Evolutionary conservation across 92 coral and sea anemone genomes (phyloP).

Genomic region (Nematostella vectensis): DNA sequence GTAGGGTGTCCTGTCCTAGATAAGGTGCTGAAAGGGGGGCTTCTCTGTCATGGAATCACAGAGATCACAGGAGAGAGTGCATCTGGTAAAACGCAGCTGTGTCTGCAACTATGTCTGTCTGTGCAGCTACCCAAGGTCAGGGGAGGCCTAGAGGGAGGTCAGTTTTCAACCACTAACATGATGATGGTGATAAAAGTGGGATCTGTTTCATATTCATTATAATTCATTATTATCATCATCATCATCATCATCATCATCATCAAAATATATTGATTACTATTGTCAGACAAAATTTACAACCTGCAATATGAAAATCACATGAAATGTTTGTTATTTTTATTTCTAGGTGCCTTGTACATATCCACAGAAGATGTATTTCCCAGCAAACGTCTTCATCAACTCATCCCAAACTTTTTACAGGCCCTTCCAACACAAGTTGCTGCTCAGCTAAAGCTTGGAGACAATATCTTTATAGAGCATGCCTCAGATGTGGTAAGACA

Average conservation of each 20-base stretch:
- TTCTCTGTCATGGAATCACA: slow-evolving; percentile 68
- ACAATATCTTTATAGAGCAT: slow-evolving; percentile 73
- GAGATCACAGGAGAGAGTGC: slow-evolving; percentile 92
- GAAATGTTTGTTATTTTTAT: too few relatives aligned
- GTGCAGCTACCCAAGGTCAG: slow-evolving; percentile 71
- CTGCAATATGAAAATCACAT: too few relatives aligned
- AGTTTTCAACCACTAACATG: neutral
- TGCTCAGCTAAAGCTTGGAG: slow-evolving; percentile 40
- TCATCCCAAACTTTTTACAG: slow-evolving; percentile 56
- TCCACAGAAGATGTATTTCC: slow-evolving; percentile 97
- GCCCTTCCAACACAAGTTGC: slow-evolving; percentile 22
- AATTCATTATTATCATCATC: neutral
- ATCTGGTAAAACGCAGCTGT: slow-evolving; percentile 88
- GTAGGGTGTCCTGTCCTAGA: slow-evolving; percentile 76
- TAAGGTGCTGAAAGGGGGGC: slow-evolving; percentile 60
- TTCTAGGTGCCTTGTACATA: slow-evolving; percentile 75
- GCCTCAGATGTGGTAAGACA: slow-evolving; percentile 80
- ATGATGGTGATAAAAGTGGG: neutral
- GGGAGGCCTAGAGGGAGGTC: slow-evolving; percentile 86
- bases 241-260: neutral
- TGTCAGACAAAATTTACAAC: too few relatives aligned
- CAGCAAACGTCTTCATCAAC: slow-evolving; percentile 86
- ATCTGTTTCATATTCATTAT: neutral
- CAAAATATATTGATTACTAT: too few relatives aligned
- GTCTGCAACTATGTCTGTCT: slow-evolving; percentile 78